Conservation (phyloP, 2,888 invertebrate genomes). For the Drosophila algonquin region DNA sequence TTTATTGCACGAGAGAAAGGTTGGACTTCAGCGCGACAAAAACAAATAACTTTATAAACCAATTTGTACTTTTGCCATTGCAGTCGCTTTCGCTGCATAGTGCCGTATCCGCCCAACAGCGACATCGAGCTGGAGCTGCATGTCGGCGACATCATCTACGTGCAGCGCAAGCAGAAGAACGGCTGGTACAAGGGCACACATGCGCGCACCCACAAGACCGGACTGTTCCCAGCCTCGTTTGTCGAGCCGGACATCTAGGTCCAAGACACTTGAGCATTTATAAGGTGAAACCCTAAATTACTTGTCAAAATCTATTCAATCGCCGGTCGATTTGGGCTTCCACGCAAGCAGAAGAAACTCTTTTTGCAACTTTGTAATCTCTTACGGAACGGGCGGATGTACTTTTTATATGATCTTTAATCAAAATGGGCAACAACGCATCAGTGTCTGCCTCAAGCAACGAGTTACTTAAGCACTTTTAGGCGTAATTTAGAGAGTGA, state of each 20-base stretch:
- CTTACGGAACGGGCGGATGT: conserved; percentile 50
- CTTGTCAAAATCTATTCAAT: conserved; percentile 39
- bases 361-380: conserved; percentile 40
- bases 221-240: conserved; percentile 97
- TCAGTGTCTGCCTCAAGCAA: conserved; percentile 20
- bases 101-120: conserved; percentile 97
- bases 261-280: conserved; percentile 24
- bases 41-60: background rate
- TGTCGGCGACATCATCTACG: conserved; percentile 95
- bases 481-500: conserved; percentile 34
- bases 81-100: conserved; percentile 93
- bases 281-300: conserved; percentile 45
- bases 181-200: conserved; percentile 98
- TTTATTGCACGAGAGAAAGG: conserved; percentile 84
- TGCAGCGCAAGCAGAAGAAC: conserved; percentile 95
- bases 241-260: conserved; percentile 87
- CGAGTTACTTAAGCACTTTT: conserved; percentile 52
- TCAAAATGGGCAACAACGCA: conserved; percentile 52
- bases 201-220: conserved; percentile 94
- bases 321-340: conserved; percentile 71
- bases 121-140: conserved; percentile 95
- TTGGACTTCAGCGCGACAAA: conserved; percentile 27
- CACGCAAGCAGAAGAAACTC: conserved; percentile 10
- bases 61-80: conserved; percentile 5
- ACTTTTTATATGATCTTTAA: conserved; percentile 64